Conservation (phyloP, 2,113 vertebrate genomes). For the Syngnathus typhle region DNA sequence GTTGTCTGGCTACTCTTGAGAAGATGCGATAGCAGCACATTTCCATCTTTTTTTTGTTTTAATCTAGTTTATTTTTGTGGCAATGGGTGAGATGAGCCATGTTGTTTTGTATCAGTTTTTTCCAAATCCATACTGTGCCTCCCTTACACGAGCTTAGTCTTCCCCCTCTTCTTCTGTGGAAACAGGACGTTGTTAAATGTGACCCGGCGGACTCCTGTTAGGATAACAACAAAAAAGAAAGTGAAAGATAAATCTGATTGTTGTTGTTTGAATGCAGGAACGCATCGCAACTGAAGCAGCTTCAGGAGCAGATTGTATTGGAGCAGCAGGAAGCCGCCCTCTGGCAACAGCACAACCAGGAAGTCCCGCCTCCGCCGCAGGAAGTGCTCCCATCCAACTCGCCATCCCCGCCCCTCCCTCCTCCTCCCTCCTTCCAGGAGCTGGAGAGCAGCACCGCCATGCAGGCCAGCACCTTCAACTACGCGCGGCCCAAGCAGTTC, state of each 20-base stretch:
- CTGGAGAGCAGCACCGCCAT: slow-evolving; percentile 80
- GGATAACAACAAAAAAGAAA: too few species aligned
- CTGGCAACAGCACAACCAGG: slow-evolving; percentile 62
- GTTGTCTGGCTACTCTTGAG: too few species aligned
- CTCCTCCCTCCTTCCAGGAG: slow-evolving; percentile 87
- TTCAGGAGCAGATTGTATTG: slow-evolving; percentile 87
- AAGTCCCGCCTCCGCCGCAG: slow-evolving; percentile 63
- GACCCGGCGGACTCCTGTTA: too few species aligned
- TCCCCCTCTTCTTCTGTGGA: too few species aligned
- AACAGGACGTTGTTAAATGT: too few species aligned
- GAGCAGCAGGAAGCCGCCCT: slow-evolving; percentile 81
- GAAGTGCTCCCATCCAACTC: slow-evolving; percentile 74
- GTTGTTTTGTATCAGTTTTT: too few species aligned
- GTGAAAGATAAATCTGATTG: slow-evolving; percentile 8
- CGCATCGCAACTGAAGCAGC: slow-evolving; percentile 84
- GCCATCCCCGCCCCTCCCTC: slow-evolving; percentile 82
- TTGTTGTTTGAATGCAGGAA: slow-evolving; percentile 70
- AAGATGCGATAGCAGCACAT: too few species aligned
- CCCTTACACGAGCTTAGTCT: too few species aligned
- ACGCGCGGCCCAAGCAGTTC: slow-evolving; percentile 97
- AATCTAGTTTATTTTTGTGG: too few species aligned
- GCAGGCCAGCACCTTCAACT: slow-evolving; percentile 96
- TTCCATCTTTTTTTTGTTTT: too few species aligned
- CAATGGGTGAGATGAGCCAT: too few species aligned
- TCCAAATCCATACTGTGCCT: too few species aligned